phyloP scores from a whole-genome alignment of 1,140 invertebrate genomes.

The Drosophila mayri region DNA sequence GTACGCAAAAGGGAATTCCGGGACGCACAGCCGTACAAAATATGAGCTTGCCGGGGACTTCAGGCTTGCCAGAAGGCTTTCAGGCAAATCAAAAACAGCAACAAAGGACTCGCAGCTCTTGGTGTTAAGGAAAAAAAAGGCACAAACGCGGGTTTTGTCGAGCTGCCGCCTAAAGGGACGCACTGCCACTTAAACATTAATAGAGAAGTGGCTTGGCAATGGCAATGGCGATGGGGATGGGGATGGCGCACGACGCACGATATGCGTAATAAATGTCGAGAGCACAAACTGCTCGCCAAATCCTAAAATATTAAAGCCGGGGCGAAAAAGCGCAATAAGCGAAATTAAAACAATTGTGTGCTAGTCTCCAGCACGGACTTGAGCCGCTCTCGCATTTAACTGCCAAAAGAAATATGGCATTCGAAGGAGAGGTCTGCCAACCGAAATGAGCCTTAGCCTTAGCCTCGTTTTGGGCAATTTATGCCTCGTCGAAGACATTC shows the following conservation, averaged over 20 bases:
- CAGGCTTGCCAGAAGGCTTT: conserved; percentile 60
- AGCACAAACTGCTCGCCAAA: conserved; percentile 60
- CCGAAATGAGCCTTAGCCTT: conserved; percentile 71
- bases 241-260: conserved; percentile 53
- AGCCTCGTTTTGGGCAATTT: conserved; percentile 59
- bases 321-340: conserved; percentile 68
- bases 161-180: conserved; percentile 74
- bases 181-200: conserved; percentile 83
- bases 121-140: conserved; percentile 15
- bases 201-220: conserved; percentile 61
- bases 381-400: conserved; percentile 31
- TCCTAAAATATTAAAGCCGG: conserved; percentile 80
- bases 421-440: conserved; percentile 48
- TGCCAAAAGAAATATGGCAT: conserved; percentile 77
- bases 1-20: conserved; percentile 84
- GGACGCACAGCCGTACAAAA: conserved; percentile 75
- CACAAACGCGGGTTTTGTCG: conserved; percentile 42
- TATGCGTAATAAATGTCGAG: conserved; percentile 82
- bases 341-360: conserved; percentile 82
- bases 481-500: conserved; percentile 72
- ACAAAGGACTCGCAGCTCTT: conserved; percentile 52
- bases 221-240: conserved; percentile 5
- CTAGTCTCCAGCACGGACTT: conserved; percentile 20
- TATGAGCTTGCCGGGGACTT: conserved; percentile 66
- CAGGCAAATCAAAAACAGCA: conserved; percentile 84